These are phyloP conservation scores for Musca domestica DNA, from an alignment of 1,140 invertebrate genomes.

Conservation along the genomic window DNA sequence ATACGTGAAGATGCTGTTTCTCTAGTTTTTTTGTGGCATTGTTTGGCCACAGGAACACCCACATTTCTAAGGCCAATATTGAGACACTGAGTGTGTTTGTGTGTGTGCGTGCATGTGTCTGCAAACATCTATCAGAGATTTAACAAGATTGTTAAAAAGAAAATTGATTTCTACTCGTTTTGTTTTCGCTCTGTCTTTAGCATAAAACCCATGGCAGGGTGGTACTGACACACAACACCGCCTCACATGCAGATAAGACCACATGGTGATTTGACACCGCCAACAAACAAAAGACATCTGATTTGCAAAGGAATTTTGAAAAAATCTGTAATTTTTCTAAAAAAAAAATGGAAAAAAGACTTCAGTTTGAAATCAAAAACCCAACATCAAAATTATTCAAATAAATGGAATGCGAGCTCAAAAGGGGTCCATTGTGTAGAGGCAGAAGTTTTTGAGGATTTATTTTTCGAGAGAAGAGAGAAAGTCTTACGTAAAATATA, in stretches of 20 bases:
- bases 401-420: too few relatives aligned
- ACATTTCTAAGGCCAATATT: not conserved
- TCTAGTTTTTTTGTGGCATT: not conserved
- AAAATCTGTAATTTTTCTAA: too few relatives aligned
- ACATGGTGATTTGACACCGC: not conserved
- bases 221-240: not conserved
- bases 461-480: too few relatives aligned
- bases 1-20: too few relatives aligned
- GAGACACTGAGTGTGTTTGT: too few relatives aligned
- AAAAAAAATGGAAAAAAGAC: too few relatives aligned
- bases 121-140: conserved; percentile 10
- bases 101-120: not conserved
- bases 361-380: too few relatives aligned
- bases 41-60: not conserved
- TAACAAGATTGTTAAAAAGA: conserved; percentile 1
- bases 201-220: not conserved
- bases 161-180: not conserved
- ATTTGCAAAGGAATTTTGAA: too few relatives aligned
- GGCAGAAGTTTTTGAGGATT: too few relatives aligned
- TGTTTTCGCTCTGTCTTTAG: not conserved
- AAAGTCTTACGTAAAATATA: too few relatives aligned
- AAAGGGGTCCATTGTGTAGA: too few relatives aligned
- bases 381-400: too few relatives aligned
- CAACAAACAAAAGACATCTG: not conserved
- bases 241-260: not conserved